phyloP scores from a whole-genome alignment of 2,888 invertebrate species.

The Drosophila cracens region DNA sequence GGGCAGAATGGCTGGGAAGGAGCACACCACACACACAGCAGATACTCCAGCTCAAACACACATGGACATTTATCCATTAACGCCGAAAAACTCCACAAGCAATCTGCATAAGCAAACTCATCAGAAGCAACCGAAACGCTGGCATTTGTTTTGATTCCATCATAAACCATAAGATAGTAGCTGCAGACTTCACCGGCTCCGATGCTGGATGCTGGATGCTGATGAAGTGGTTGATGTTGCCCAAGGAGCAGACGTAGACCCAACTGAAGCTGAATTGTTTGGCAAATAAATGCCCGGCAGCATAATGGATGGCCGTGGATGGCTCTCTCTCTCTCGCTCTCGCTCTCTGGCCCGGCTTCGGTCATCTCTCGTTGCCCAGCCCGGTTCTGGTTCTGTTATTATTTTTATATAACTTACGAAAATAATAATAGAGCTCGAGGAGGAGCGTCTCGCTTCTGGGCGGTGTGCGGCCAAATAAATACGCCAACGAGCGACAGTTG shows the following conservation, averaged over 20 bases:
- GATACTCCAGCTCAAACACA: constrained; percentile 18
- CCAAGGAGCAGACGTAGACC: constrained; percentile 65
- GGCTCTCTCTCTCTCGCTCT: not conserved
- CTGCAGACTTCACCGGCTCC: constrained; percentile 55
- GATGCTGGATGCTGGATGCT: constrained; percentile 44
- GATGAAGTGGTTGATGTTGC: constrained; percentile 77
- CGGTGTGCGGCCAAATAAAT: constrained; percentile 55
- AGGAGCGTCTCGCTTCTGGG: constrained; percentile 29
- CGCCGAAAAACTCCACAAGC: constrained; percentile 75
- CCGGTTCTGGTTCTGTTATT: constrained; percentile 60
- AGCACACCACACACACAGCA: constrained; percentile 4
- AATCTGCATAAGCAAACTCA: constrained; percentile 81
- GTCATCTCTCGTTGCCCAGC: constrained; percentile 16
- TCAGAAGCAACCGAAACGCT: constrained; percentile 58
- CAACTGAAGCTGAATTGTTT: constrained; percentile 72
- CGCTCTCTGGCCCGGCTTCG: constrained; percentile 18
- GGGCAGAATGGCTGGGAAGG: constrained; percentile 24
- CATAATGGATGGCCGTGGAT: constrained; percentile 79
- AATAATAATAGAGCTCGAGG: constrained; percentile 74
- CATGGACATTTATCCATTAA: constrained; percentile 73
- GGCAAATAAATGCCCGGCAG: constrained; percentile 82
- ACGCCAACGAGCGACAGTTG: constrained; percentile 74
- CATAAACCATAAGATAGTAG: constrained; percentile 80
- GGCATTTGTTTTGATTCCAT: constrained; percentile 79
- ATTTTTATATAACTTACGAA: constrained; percentile 82